Percentiles rank a stretch among this genome's conserved stretches.
Conservation (phyloP, 2,113 vertebrate genomes). For the Clinocottus analis region DNA sequence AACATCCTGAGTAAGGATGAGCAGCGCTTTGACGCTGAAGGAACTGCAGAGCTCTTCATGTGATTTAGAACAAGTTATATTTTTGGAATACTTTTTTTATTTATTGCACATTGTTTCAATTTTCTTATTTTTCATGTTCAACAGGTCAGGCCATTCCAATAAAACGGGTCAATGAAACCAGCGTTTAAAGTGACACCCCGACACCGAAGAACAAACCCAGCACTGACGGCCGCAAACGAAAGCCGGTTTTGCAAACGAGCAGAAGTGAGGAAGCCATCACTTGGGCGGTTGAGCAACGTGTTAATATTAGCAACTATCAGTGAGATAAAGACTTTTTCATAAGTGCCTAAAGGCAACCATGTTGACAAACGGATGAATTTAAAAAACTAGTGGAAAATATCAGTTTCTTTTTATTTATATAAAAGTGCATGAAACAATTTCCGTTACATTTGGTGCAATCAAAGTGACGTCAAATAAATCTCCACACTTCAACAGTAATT, state of each 20-base stretch:
- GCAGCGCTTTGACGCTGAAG: too few relatives aligned
- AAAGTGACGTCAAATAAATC: background rate
- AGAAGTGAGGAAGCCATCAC: background rate
- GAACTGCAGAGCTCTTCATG: background rate
- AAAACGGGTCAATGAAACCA: too few relatives aligned
- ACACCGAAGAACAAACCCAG: background rate
- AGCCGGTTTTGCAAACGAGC: background rate
- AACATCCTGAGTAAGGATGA: background rate
- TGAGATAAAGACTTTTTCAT: background rate
- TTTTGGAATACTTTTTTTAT: too few relatives aligned
- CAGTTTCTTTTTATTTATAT: background rate
- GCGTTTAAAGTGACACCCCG: too few relatives aligned
- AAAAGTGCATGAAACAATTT: conserved; percentile 27
- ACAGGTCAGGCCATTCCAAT: too few relatives aligned
- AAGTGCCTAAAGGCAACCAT: too few relatives aligned
- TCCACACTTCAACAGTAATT: background rate
- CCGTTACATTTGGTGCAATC: background rate
- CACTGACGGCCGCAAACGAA: background rate
- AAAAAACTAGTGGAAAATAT: conserved; percentile 9
- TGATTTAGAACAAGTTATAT: background rate
- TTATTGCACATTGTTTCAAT: too few relatives aligned
- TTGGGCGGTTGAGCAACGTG: background rate
- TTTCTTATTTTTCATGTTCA: background rate
- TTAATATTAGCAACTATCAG: background rate
- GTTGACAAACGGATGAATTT: background rate